Evolutionary conservation across 2,113 vertebrate species (phyloP), one percentile per base, ranked within the genome.

Genomic region (Paraplagusia blochii): DNA sequence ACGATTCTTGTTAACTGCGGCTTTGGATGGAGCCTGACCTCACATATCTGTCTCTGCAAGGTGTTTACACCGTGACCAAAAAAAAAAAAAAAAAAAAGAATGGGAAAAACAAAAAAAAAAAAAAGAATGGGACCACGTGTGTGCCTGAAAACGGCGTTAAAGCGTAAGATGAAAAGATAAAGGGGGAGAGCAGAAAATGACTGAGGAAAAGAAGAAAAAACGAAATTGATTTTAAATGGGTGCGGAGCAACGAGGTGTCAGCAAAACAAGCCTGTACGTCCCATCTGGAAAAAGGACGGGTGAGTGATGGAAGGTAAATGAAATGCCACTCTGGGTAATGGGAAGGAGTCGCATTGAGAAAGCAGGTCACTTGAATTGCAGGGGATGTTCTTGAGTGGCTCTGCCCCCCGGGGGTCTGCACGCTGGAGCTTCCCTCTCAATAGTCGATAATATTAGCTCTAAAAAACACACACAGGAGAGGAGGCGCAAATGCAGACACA

Each of bases 281-380:
- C 52, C 69, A 65, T 69, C 44, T 74, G 68, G 66, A 65, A 66
- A 29, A 56, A 57, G 72, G 10, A 72, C 76, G 80, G 79, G 84
- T 77, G 83, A 87, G 88, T 82, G 85, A 88, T 62, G 58, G 80
- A 69, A 53, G 58, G 75, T 77, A 87, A 86, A 88, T 86, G 66
- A 85, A 88, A 85, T 74, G 80, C 80, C 79, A 88, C 77, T 87
- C 83, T 49, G 76, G 63, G 74, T 80, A 87, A 87, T 81, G 64
- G 75, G 77, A 85, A 80, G 70, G 59, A 79, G 73, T 59, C 2
- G 61, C 36, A 19, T 73, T 50, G 9, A 59, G 55, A 84, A 84
- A 88, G 76, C 78, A 81, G 85, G 86, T 88, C 87, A 85, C 75
- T 85, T 79, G 72, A 84, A 83, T 82, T 85, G 85, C 74, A 72